Conservation (phyloP, 2,888 invertebrate species). For the Julus scanicus region DNA sequence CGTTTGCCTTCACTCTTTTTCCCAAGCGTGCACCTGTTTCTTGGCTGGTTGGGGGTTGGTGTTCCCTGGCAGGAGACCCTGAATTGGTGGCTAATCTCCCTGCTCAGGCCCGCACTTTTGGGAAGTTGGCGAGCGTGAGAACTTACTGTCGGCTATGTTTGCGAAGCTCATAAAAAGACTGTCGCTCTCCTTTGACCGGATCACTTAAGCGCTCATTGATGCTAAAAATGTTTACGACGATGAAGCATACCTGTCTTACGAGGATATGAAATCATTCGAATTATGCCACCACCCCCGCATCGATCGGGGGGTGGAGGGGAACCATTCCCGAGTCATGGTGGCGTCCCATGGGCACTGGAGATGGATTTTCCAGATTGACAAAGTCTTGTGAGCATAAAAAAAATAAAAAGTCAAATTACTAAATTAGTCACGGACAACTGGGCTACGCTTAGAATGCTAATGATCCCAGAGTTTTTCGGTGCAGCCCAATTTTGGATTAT, state of each 20-base stretch:
- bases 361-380: neutral
- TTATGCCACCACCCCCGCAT: neutral
- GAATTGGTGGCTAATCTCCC: slow-evolving; percentile 42
- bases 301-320: neutral
- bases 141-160: slow-evolving; percentile 30
- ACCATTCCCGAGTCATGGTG: neutral
- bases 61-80: neutral
- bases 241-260: slow-evolving; percentile 27
- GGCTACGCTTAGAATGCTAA: too few relatives aligned
- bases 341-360: neutral
- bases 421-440: too few relatives aligned
- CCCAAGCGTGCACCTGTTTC: slow-evolving; percentile 26
- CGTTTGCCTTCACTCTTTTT: slow-evolving; percentile 30
- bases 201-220: slow-evolving; percentile 42
- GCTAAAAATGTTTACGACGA: slow-evolving; percentile 19
- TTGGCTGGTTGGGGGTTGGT: neutral
- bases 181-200: slow-evolving; percentile 39
- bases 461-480: too few relatives aligned
- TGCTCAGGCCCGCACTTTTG: neutral
- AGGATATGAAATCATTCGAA: slow-evolving; percentile 18
- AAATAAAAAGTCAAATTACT: too few relatives aligned
- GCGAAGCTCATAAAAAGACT: slow-evolving; percentile 39
- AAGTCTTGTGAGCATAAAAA: neutral
- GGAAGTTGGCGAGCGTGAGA: slow-evolving; percentile 27
- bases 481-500: too few relatives aligned